phyloP scores from a whole-genome alignment of 2,113 vertebrate species.

The Alectura lathami region DNA sequence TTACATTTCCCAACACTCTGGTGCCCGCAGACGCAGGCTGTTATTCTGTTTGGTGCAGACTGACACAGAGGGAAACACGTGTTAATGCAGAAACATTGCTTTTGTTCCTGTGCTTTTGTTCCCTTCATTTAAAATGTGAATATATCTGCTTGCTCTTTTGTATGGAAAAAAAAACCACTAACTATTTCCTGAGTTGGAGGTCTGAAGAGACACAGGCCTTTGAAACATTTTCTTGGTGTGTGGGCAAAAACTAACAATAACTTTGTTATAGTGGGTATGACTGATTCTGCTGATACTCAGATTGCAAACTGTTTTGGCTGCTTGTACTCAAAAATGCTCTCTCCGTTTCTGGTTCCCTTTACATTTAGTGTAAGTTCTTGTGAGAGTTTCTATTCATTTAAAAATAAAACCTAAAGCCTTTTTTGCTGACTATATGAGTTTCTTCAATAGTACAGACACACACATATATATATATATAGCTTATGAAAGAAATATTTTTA shows the following conservation, averaged over 20 bases:
- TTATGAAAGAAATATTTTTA: conserved; percentile 1
- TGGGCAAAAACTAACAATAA: conserved; percentile 25
- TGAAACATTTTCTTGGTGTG: conserved; percentile 31
- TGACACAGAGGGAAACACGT: neutral
- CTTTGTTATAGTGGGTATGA: neutral
- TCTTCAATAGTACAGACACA: neutral
- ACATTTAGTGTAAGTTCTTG: neutral
- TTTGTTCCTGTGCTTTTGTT: conserved; percentile 24
- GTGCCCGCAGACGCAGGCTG: neutral
- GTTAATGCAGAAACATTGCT: neutral
- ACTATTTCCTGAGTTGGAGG: conserved; percentile 15
- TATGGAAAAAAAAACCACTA: neutral
- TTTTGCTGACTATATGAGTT: conserved; percentile 28
- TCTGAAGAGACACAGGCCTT: conserved; percentile 12
- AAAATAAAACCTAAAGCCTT: neutral
- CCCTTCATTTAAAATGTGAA: neutral
- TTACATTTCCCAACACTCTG: neutral
- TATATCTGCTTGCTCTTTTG: neutral
- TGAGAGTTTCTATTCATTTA: neutral
- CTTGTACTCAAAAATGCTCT: neutral
- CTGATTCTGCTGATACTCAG: neutral
- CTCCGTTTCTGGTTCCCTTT: conserved; percentile 10
- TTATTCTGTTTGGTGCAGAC: neutral
- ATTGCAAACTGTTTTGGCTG: neutral
- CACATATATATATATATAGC: fast-evolving